Conservation (phyloP, 1,140 invertebrate species). For the Bacillus rossius region DNA sequence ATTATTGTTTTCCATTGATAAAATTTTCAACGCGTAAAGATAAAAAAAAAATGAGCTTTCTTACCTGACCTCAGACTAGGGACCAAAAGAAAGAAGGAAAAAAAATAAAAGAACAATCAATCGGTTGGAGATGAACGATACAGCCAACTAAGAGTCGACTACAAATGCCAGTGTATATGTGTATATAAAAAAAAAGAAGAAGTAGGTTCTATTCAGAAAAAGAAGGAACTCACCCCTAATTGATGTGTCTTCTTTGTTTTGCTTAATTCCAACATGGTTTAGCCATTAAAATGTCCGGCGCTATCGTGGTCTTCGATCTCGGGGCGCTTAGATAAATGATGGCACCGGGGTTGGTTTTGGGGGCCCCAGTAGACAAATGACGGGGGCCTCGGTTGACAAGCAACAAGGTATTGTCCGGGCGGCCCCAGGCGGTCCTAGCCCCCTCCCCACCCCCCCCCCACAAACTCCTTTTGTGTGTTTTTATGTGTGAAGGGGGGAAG, state of each 20-base stretch:
- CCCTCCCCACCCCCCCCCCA: conserved; percentile 1
- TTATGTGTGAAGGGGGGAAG: no score
- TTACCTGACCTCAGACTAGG: no score
- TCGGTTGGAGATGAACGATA: no score
- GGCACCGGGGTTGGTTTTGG: conserved; percentile 33
- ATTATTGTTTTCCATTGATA: no score
- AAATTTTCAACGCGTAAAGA: no score
- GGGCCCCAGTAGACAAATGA: conserved; percentile 21
- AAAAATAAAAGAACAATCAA: no score
- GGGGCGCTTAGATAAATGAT: conserved; percentile 46
- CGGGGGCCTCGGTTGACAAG: conserved; percentile 13
- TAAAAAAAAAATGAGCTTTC: no score
- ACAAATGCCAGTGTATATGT: no score
- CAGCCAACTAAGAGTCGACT: no score
- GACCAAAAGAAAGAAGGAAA: no score
- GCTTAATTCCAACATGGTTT: conserved; percentile 55
- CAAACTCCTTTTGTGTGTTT: neutral
- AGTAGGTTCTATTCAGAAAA: neutral
- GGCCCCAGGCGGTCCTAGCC: conserved; percentile 14
- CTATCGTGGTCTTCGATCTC: conserved; percentile 46
- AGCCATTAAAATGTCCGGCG: conserved; percentile 52
- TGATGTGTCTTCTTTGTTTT: conserved; percentile 56
- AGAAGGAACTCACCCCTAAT: conserved; percentile 40
- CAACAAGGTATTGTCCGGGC: conserved; percentile 18
- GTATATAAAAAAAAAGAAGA: neutral